A percentile compares a stretch with the other conserved stretches of the same genome.
phyloP scores from a whole-genome alignment of 2,113 vertebrate species.

The Mungos mungo region DNA sequence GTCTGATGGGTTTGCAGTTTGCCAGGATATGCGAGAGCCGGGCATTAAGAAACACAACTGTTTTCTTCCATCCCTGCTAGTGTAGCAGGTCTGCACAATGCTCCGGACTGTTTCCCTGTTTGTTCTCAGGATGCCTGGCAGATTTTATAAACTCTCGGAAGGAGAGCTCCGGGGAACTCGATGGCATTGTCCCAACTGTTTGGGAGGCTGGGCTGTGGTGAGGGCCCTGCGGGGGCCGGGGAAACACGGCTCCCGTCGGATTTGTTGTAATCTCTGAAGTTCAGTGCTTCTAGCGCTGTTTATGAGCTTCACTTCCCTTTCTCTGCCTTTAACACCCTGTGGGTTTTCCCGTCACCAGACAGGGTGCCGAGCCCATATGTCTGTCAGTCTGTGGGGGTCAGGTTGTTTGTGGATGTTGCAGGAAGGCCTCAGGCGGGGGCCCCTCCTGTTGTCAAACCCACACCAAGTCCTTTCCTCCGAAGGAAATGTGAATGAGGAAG shows the following conservation, averaged over 20 bases:
- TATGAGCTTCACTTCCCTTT: constrained; percentile 62
- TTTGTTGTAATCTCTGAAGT: constrained; percentile 59
- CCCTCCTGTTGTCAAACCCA: constrained; percentile 9
- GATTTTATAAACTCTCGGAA: constrained; percentile 36
- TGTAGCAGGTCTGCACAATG: background rate
- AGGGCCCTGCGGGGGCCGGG: constrained; percentile 36
- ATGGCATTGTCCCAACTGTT: constrained; percentile 29
- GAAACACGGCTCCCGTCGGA: background rate
- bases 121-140: constrained; percentile 52
- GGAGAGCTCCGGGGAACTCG: background rate
- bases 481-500: constrained; percentile 9
- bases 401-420: constrained; percentile 52
- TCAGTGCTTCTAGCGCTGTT: constrained; percentile 9
- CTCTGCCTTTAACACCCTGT: constrained; percentile 35
- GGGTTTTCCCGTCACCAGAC: constrained; percentile 67
- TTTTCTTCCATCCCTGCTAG: background rate
- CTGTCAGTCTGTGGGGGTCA: background rate
- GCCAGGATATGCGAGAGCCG: background rate
- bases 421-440: constrained; percentile 46
- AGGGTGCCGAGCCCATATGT: constrained; percentile 21
- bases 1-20: background rate
- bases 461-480: constrained; percentile 43
- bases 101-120: background rate
- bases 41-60: background rate
- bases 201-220: background rate